Evolutionary conservation across 2,888 invertebrate genomes (phyloP).

Genomic region (Chalcis sispes): DNA sequence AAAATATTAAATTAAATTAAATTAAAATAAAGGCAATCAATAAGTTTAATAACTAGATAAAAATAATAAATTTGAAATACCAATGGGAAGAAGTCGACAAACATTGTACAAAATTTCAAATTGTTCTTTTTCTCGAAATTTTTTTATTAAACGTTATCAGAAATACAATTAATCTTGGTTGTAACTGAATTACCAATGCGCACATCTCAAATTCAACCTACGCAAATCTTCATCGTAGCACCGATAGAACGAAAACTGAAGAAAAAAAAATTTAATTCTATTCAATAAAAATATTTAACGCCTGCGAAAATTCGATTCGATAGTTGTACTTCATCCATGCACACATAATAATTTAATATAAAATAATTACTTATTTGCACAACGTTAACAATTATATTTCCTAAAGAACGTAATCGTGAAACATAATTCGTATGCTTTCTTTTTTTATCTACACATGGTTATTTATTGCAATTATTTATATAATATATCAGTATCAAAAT

Average conservation of each 20-base stretch:
- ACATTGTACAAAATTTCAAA: too few relatives aligned
- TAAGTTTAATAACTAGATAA: too few relatives aligned
- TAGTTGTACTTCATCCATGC: slow-evolving; percentile 44
- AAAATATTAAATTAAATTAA: too few relatives aligned
- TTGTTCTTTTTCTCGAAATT: too few relatives aligned
- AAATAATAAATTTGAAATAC: too few relatives aligned
- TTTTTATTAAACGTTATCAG: slow-evolving; percentile 35
- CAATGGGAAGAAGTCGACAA: too few relatives aligned
- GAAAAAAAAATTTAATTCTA: slow-evolving; percentile 21
- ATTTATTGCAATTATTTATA: slow-evolving; percentile 25
- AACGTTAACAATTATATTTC: slow-evolving; percentile 31
- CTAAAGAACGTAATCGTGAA: neutral
- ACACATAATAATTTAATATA: slow-evolving; percentile 71
- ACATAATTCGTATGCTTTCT: neutral
- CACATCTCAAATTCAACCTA: neutral
- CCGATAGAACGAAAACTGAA: slow-evolving; percentile 9
- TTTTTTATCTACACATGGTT: slow-evolving; percentile 19
- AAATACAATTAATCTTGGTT: slow-evolving; percentile 21
- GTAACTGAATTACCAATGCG: slow-evolving; percentile 9
- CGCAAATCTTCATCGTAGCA: slow-evolving; percentile 28
- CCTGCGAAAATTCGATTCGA: slow-evolving; percentile 9
- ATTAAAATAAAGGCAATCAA: too few relatives aligned
- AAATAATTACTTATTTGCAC: slow-evolving; percentile 60
- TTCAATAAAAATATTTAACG: slow-evolving; percentile 9
- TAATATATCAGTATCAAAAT: slow-evolving; percentile 51